Evolutionary conservation across 2,888 invertebrate genomes (phyloP), one percentile per base, ranked within the genome.

Genomic region (Protonemura montana): DNA sequence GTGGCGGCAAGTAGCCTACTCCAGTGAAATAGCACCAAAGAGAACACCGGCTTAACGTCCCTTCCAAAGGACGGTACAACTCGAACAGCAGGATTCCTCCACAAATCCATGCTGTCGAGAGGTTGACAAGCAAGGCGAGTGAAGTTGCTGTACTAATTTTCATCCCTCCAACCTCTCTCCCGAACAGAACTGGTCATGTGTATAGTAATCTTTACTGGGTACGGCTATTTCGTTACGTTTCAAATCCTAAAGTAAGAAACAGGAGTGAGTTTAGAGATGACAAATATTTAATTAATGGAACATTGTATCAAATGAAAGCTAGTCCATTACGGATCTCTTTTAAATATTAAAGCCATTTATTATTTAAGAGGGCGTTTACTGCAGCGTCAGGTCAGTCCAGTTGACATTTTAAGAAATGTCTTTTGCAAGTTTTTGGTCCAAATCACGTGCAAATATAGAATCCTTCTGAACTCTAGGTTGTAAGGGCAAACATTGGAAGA

Each of bases 271-370:
- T 13, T 59, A 16, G 59, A 59, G 59, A 59, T 59, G 16, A 59
- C 59, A 59, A 59, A 59, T 59, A 59, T 59, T 59, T 59, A 59
- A 59, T 59, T 59, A 35, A 78, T 78, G 29, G 25, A 78, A 26
- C 78, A 82, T 28, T 82, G 82, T 29, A n/a, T 78, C 78, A 78
- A 35, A 82, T 82, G 30, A 25, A 29, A 82, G 29, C 28, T 82
- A 82, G 26, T 82, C 29, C 29, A 82, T 30, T 82, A 82, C 82
- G 29, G 81, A 82, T 82, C 29, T 30, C 35, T 82, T 82, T 82
- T 78, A 78, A 78, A 78, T 78, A 78, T 35, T 28, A 25, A 30
- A 35, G 6, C 82, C 29, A 82, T 82, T 82, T 30, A n/a, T 82
- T 82, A 82, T 82, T 82, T 30, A 82, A 28, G 1, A 82, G 5